phyloP scores from a whole-genome alignment of 2,113 vertebrate species.

The Thermophis baileyi region DNA sequence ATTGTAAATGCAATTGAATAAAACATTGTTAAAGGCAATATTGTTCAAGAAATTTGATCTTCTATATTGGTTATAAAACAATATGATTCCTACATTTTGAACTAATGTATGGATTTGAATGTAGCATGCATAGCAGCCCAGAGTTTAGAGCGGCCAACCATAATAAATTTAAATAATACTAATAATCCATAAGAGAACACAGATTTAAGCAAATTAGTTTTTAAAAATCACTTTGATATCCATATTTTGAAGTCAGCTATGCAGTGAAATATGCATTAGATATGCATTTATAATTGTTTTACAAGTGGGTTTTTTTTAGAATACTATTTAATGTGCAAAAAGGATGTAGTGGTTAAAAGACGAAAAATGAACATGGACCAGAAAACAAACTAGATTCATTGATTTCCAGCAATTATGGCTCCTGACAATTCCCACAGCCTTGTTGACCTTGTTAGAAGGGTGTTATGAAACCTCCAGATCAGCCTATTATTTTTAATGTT shows the following conservation, averaged over 20 bases:
- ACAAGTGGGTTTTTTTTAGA: background rate
- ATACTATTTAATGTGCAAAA: background rate
- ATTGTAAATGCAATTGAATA: background rate
- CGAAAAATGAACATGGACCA: background rate
- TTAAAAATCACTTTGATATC: background rate
- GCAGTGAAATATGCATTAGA: background rate
- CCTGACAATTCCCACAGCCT: too few species aligned
- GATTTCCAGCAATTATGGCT: background rate
- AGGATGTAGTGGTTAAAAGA: background rate
- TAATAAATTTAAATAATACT: background rate
- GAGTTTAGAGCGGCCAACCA: background rate
- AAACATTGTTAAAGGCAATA: background rate
- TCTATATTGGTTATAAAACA: background rate
- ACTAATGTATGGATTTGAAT: background rate
- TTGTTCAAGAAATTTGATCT: background rate
- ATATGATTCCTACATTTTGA: background rate
- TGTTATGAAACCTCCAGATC: background rate
- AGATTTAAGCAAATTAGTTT: background rate
- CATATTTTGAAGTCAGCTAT: background rate
- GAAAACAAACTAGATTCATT: background rate
- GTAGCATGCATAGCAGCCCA: background rate
- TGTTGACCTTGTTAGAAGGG: background rate
- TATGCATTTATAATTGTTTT: background rate
- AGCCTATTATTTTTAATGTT: background rate
- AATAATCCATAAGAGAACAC: background rate